Conservation (phyloP, 2,888 invertebrate genomes). For the Galerucella nymphaeae region DNA sequence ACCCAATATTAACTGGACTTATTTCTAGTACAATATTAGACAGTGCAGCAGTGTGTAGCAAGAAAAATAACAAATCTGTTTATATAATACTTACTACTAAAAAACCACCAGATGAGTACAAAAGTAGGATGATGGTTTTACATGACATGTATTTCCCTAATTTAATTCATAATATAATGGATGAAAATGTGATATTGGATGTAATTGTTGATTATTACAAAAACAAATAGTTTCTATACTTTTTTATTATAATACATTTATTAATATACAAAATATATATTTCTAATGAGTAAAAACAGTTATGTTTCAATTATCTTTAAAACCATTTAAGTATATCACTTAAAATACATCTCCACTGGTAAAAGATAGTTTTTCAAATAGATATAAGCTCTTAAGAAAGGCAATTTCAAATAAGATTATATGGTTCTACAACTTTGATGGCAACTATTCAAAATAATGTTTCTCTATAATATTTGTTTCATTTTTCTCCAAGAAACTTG, state of each 20-base stretch:
- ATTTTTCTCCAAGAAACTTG: no score
- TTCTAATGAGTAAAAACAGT: constrained; percentile 15
- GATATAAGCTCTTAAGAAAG: no score
- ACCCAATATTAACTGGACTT: constrained; percentile 50
- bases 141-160: constrained; percentile 55
- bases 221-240: constrained; percentile 14
- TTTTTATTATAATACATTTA: constrained; percentile 32
- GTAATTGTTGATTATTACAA: constrained; percentile 28
- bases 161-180: constrained; percentile 36
- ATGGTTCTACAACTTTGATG: no score
- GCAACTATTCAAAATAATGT: no score
- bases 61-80: constrained; percentile 40
- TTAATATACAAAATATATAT: constrained; percentile 31
- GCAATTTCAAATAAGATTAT: no score
- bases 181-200: constrained; percentile 30
- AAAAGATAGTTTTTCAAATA: no score
- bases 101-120: constrained; percentile 20
- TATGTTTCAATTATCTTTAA: constrained; percentile 3
- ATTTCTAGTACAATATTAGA: constrained; percentile 56
- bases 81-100: constrained; percentile 42
- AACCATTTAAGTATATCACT: not conserved
- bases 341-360: no score
- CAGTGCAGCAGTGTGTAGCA: constrained; percentile 52
- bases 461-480: no score
- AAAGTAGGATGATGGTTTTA: constrained; percentile 50